Conservation (phyloP, 2,888 invertebrate genomes). For the Fragum fragum region DNA sequence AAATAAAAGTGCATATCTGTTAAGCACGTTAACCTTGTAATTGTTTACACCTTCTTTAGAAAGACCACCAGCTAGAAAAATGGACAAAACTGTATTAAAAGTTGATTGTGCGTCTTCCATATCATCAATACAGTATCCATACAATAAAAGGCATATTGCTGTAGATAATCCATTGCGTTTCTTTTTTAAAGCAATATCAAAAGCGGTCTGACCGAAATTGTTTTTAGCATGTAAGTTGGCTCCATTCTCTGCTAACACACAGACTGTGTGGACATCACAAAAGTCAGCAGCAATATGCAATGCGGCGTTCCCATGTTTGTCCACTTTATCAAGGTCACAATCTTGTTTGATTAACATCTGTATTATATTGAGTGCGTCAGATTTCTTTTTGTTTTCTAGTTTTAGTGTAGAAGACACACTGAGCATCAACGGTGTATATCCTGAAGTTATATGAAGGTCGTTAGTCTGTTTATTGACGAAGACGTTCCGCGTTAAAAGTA, state of each 20-base stretch:
- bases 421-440: conserved; percentile 63
- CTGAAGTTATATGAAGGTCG: conserved; percentile 28
- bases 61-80: not conserved
- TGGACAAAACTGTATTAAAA: conserved; percentile 6
- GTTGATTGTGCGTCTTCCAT: conserved; percentile 17
- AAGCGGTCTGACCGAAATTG: conserved; percentile 50
- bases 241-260: conserved; percentile 48
- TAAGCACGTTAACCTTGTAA: not conserved
- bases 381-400: conserved; percentile 41
- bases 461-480: conserved; percentile 52
- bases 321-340: conserved; percentile 57
- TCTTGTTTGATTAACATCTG: conserved; percentile 52
- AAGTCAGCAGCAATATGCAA: conserved; percentile 58
- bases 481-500: conserved; percentile 46
- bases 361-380: conserved; percentile 53
- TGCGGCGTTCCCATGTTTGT: conserved; percentile 60
- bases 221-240: conserved; percentile 58
- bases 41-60: too few species aligned
- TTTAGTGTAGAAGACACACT: conserved; percentile 52
- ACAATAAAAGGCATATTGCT: conserved; percentile 59
- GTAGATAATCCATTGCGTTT: conserved; percentile 51
- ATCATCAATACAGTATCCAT: conserved; percentile 44
- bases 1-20: not conserved
- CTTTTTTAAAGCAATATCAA: conserved; percentile 53
- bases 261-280: conserved; percentile 50